Evolutionary conservation across 1,140 invertebrate genomes (phyloP), one percentile per base, ranked within the genome.

Genomic region (Heliothis virescens): DNA sequence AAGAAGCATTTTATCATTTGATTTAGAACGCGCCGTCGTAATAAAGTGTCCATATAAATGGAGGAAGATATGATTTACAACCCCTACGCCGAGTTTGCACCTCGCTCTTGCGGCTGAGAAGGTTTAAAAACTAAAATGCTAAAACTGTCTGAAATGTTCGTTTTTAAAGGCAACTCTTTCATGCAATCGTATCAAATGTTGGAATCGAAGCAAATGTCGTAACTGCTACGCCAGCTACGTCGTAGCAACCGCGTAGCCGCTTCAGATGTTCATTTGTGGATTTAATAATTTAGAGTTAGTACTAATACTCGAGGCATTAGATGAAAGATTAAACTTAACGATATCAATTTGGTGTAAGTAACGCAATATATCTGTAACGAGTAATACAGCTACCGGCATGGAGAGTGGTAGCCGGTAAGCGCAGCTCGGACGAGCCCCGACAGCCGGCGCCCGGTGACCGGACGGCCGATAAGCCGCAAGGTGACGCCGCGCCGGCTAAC

Each of bases 1-100:
- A 92, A 92, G 85, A 86, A 92, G 87, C 87, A 89, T 92, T 92
- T 93, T 94, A 92, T 94, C 90, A 94, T 93, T 93, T 92, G 92
- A 93, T 93, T 93, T 92, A 93, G 90, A 92, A 90, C 88, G 85
- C 86, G 87, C 87, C 89, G 86, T 87, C 87, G 91, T 90, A 92
- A 92, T 93, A 93, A 94, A 94, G 89, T 93, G 90, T 92, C 91
- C 89, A 91, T 91, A 91, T 93, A 93, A 92, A 92, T 90, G 89
- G 90, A 90, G 87, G 85, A 84, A 87, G 87, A 92, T 89, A 89
- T 94, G 91, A 93, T 94, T 92, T 92, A 94, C 84, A 87, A 85
- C 83, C 77, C 63, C 81, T 84, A 87, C 85, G 84, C 82, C 82
- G 86, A 87, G 87, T 91, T 92, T 89, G 83, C 89, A 92, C 90